Base-by-base conservation (phyloP, 2,113 vertebrate species). In the Grammomys dolichurus region DNA sequence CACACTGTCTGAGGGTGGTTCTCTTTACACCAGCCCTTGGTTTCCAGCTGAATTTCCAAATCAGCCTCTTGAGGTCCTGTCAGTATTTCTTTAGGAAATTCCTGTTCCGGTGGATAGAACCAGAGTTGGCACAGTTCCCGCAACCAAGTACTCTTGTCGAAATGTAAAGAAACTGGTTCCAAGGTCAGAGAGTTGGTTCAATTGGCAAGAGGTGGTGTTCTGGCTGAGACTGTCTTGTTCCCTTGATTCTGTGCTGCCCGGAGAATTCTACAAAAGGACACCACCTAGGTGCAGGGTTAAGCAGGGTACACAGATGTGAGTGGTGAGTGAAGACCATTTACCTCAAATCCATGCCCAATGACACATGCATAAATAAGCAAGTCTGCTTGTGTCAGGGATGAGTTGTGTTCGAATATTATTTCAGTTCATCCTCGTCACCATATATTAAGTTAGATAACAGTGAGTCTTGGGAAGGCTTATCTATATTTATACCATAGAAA, bases 71-170 rank as follows among this genome's bases (percentile, higher is more conserved):
- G 8, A 43, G 70, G 22, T 89, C n/a, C 43, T 96, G 33, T 82
- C 31, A 43, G 43, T 84, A 73, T 33, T 76, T 95, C 75, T 67
- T 84, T 7, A 73, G 89, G 56, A 87, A 91, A 77, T 93, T 92
- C 58, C n/a, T 81, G 65, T 80, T 93, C 36, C 12, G 19, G 46
- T 48, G 73, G 78, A 24, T 36, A 33, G 7, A 92, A 67, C 43
- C 40, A 26, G 77, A 82, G 48, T 26, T 78, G 63, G 31, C 73
- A 0, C 0, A 65, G 48, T 73, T 33, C 51, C 67, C 56, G 19
- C 31, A 92, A 51, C 48, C 72, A 81, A 89, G 87, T 78, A 89
- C 24, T 22, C 46, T 65, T 48, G 58, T 11, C 48, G 10, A n/a
- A 95, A 43, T n/a, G 4, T 89, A 58, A 89, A 43, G 92, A 91